Conservation (phyloP, 2,113 vertebrate species). For the Tor tambroides region DNA sequence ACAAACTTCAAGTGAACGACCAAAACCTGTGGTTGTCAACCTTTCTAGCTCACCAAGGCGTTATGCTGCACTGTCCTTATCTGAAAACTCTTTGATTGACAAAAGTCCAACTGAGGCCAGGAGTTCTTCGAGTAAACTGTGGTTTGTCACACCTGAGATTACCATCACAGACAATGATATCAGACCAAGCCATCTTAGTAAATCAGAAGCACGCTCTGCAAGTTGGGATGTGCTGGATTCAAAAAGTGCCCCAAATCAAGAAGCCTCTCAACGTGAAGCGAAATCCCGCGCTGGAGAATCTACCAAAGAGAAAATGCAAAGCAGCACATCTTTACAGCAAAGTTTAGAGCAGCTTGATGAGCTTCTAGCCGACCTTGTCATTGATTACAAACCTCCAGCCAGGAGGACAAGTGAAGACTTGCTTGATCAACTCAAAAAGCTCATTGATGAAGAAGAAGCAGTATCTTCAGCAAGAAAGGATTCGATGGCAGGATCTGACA, state of each 20-base stretch:
- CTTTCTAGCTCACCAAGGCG: conserved; percentile 95
- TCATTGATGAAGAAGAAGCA: conserved; percentile 79
- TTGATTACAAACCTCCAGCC: conserved; percentile 86
- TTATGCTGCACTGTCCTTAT: conserved; percentile 94
- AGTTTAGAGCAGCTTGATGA: conserved; percentile 96
- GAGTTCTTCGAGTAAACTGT: conserved; percentile 78
- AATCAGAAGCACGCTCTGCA: conserved; percentile 78
- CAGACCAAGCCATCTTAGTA: conserved; percentile 73
- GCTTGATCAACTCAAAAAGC: conserved; percentile 85
- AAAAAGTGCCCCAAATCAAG: conserved; percentile 66
- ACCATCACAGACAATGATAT: conserved; percentile 98
- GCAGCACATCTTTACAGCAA: conserved; percentile 84
- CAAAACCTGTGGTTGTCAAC: conserved; percentile 92
- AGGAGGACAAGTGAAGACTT: conserved; percentile 80
- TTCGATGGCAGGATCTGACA: conserved; percentile 68
- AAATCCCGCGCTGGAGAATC: conserved; percentile 60
- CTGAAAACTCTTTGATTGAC: conserved; percentile 91
- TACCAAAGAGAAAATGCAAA: conserved; percentile 76
- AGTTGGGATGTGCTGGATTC: conserved; percentile 85
- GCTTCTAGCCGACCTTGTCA: conserved; percentile 93
- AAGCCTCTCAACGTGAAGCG: conserved; percentile 64
- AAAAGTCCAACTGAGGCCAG: conserved; percentile 81
- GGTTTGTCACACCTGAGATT: conserved; percentile 95
- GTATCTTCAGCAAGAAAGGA: conserved; percentile 71
- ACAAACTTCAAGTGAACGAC: conserved; percentile 79